Conservation (phyloP, 2,888 invertebrate genomes). For the Conchocele bisecta region DNA sequence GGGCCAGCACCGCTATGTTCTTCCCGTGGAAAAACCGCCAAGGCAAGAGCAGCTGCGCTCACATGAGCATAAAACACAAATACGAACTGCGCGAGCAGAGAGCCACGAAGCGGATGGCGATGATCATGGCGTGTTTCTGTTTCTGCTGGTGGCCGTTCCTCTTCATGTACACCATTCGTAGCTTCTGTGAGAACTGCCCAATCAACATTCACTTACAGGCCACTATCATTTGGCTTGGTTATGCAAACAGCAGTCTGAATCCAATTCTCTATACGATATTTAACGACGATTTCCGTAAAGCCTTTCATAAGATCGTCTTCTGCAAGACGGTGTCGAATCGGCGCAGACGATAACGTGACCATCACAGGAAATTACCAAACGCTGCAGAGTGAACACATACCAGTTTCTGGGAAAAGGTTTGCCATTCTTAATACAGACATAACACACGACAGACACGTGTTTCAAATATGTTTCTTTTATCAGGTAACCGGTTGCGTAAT, state of each 20-base stretch:
- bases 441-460: no score
- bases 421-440: no score
- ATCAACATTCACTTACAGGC: conserved; percentile 77
- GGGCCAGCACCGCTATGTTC: conserved; percentile 51
- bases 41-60: not conserved
- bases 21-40: conserved; percentile 49
- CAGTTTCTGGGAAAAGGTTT: no score
- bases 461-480: not conserved
- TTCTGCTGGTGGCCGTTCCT: conserved; percentile 83
- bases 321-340: conserved; percentile 34
- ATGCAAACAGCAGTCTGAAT: conserved; percentile 82
- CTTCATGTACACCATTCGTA: conserved; percentile 81
- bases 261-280: conserved; percentile 82
- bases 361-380: no score
- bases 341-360: conserved; percentile 8
- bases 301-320: conserved; percentile 76
- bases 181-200: conserved; percentile 73
- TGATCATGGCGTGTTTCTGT: conserved; percentile 82
- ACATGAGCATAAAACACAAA: conserved; percentile 68
- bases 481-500: no score
- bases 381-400: no score
- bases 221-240: conserved; percentile 82
- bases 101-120: conserved; percentile 82
- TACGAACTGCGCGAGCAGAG: conserved; percentile 80
- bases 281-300: conserved; percentile 81